Conservation (phyloP, 2,888 invertebrate genomes). For the Nephrotoma appendiculata region DNA sequence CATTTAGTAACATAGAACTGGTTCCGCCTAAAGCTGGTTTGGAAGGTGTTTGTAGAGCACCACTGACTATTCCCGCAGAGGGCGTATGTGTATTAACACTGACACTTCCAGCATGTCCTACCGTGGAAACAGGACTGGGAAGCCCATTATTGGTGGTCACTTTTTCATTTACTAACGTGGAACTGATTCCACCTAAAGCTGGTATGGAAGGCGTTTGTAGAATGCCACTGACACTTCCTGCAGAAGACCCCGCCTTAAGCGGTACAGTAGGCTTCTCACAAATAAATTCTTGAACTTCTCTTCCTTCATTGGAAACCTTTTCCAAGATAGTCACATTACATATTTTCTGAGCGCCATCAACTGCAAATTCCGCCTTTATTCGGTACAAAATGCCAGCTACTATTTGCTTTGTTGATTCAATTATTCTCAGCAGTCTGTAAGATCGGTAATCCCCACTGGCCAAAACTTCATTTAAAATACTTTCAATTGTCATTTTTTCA, state of each 20-base stretch:
- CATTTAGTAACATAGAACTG: neutral
- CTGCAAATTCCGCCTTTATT: slow-evolving; percentile 42
- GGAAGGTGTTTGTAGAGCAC: neutral
- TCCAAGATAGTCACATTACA: slow-evolving; percentile 13
- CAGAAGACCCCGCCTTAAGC: too few relatives aligned
- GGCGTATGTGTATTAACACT: neutral
- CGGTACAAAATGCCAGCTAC: slow-evolving; percentile 41
- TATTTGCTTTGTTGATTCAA: slow-evolving; percentile 35
- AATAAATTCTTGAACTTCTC: too few relatives aligned
- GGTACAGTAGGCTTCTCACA: too few relatives aligned
- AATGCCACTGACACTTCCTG: too few relatives aligned
- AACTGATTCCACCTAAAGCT: neutral
- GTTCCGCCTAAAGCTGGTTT: neutral
- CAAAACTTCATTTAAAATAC: neutral
- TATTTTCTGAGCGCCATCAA: slow-evolving; percentile 27
- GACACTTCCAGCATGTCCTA: neutral
- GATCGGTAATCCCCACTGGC: neutral
- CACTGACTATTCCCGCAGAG: neutral
- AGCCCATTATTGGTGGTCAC: neutral
- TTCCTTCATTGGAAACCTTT: neutral
- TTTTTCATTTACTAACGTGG: neutral
- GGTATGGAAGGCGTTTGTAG: too few relatives aligned
- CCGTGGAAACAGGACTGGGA: neutral
- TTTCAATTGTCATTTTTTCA: too few relatives aligned
- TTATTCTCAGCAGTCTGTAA: slow-evolving; percentile 22